Percentiles rank a stretch among this genome's conserved stretches.
phyloP scores from a whole-genome alignment of 2,797 vertebrate species.

The Nothura maculosa region DNA sequence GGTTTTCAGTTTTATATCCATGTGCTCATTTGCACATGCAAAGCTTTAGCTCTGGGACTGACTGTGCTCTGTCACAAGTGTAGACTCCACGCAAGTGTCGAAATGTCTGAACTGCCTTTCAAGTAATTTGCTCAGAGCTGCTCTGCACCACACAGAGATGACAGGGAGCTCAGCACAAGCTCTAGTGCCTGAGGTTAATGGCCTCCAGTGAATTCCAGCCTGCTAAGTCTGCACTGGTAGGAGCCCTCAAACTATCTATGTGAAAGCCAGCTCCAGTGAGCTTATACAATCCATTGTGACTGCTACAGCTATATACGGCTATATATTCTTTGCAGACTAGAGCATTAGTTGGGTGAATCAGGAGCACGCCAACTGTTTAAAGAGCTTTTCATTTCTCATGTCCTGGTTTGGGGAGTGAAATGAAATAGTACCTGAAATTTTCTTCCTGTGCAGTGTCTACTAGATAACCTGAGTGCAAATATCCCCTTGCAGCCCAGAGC shows the following conservation, averaged over 20 bases:
- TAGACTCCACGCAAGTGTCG: not conserved
- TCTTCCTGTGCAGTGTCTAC: conserved; percentile 19
- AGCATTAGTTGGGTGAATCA: conserved; percentile 21
- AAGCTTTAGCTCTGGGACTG: not conserved
- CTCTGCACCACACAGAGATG: not conserved
- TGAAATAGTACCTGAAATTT: conserved; percentile 12
- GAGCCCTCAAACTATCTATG: not conserved
- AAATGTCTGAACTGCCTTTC: not conserved
- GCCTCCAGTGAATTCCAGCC: not conserved
- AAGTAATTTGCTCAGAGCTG: conserved; percentile 16
- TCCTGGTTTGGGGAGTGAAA: conserved; percentile 1
- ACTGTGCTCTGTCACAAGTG: not conserved
- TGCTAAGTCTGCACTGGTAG: not conserved
- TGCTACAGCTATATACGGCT: not conserved
- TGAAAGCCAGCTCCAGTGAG: not conserved
- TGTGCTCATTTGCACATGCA: not conserved
- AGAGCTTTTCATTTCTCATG: conserved; percentile 6
- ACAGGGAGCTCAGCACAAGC: not conserved
- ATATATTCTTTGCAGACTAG: not conserved
- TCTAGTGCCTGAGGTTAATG: not conserved
- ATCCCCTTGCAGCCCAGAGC: not conserved
- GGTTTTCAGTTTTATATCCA: not conserved
- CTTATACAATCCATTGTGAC: not conserved
- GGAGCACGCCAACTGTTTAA: conserved; percentile 3
- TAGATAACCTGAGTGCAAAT: conserved; percentile 34